Evolutionary conservation across 2,888 invertebrate genomes (phyloP).

Genomic region (Beris morrisii): DNA sequence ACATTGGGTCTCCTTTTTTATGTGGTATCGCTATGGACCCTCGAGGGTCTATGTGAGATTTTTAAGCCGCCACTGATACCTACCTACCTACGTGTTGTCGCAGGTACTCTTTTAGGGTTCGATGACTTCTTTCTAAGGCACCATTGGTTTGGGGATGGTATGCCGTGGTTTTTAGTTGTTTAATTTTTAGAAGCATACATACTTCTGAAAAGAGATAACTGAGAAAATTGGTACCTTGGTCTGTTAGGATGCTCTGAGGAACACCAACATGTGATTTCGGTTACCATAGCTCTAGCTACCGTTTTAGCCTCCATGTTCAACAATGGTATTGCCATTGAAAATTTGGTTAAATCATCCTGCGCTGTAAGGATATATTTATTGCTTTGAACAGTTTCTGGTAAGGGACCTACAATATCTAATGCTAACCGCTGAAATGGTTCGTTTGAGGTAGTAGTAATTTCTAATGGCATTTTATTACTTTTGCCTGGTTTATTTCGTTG

Average conservation of each 20-base stretch:
- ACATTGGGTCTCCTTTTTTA: no score
- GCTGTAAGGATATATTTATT: conserved; percentile 42
- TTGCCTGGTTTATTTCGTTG: conserved; percentile 43
- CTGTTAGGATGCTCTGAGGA: conserved; percentile 42
- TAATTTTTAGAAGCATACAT: conserved; percentile 45
- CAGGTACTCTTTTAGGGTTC: conserved; percentile 45
- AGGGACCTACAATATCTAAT: conserved; percentile 44
- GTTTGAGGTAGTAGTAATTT: conserved; percentile 45
- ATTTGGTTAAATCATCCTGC: conserved; percentile 45
- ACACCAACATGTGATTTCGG: conserved; percentile 42
- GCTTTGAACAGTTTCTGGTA: conserved; percentile 42
- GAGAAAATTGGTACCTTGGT: conserved; percentile 51
- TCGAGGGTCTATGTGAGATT: no score
- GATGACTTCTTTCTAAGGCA: conserved; percentile 46
- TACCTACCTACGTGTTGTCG: no score
- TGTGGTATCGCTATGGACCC: no score
- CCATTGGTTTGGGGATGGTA: conserved; percentile 49
- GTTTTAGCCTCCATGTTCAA: conserved; percentile 45
- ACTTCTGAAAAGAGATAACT: conserved; percentile 46
- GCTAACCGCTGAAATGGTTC: conserved; percentile 45
- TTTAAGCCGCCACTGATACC: no score
- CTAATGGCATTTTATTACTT: conserved; percentile 1
- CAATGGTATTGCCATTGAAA: conserved; percentile 43
- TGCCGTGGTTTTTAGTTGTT: conserved; percentile 44
- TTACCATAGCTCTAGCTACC: conserved; percentile 43